Conservation (phyloP, 2,113 vertebrate species). For the Malaclemys terrapin region DNA sequence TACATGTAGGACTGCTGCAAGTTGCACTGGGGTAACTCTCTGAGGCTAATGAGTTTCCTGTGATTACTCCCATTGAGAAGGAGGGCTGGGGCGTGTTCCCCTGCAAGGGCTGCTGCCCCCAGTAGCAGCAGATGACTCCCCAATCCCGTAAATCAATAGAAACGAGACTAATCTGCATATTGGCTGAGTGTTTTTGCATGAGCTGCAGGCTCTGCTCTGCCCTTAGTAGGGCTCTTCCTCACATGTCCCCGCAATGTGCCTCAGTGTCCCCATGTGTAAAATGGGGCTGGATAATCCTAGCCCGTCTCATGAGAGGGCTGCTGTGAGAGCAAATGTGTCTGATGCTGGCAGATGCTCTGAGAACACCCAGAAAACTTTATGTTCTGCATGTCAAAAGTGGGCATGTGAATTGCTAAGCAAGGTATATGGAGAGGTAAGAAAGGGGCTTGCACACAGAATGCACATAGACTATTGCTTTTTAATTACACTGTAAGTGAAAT, state of each 20-base stretch:
- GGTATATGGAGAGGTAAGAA: accelerated
- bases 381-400: not conserved
- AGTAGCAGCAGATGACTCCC: constrained; percentile 37
- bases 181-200: not conserved
- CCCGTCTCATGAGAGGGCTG: not conserved
- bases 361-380: not conserved
- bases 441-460: not conserved
- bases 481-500: not conserved
- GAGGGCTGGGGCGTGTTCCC: accelerated
- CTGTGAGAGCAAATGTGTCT: not conserved
- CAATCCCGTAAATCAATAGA: accelerated
- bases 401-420: not conserved
- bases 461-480: not conserved
- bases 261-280: not conserved
- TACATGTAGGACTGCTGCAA: not conserved
- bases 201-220: not conserved
- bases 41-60: not conserved
- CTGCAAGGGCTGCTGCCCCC: not conserved
- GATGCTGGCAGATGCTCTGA: not conserved
- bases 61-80: not conserved
- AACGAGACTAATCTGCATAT: accelerated
- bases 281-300: not conserved
- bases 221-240: not conserved
- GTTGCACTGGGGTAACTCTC: not conserved
- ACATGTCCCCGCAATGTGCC: not conserved